These are phyloP conservation scores for Periophthalmodon schlosseri DNA, from an alignment of 2,113 vertebrate genomes.

Conservation along the genomic window DNA sequence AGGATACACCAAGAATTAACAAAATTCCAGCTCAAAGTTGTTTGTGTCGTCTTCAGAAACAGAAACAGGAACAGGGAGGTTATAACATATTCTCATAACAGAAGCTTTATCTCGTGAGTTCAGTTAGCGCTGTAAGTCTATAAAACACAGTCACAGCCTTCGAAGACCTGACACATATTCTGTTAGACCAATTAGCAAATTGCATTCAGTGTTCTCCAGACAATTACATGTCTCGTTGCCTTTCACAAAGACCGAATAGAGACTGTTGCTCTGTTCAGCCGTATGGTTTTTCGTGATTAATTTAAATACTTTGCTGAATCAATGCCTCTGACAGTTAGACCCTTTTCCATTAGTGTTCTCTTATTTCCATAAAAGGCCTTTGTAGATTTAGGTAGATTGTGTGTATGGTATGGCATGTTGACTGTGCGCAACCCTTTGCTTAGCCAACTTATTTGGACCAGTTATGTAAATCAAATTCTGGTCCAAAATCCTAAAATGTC, in stretches of 20 bases:
- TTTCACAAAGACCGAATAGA: constrained; percentile 22
- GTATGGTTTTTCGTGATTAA: constrained; percentile 1
- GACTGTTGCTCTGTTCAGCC: constrained; percentile 13
- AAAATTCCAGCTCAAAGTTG: neutral
- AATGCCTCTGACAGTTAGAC: neutral
- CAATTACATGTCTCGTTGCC: constrained; percentile 24
- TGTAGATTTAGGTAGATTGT: neutral
- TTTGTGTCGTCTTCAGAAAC: neutral
- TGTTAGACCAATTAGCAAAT: constrained; percentile 27
- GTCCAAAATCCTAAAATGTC: neutral
- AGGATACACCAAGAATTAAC: neutral
- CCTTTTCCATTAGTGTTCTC: neutral
- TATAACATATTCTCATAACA: constrained; percentile 8
- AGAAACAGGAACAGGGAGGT: neutral
- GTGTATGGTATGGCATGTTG: neutral
- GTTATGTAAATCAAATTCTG: neutral
- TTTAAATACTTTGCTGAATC: neutral
- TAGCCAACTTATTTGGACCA: neutral
- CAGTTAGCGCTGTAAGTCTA: constrained; percentile 6
- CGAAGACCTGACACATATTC: constrained; percentile 10
- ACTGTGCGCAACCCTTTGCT: neutral
- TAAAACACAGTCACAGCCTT: constrained; percentile 7
- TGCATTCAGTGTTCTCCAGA: constrained; percentile 7
- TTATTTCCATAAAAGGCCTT: neutral
- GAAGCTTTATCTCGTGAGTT: neutral